Conservation (phyloP, 2,113 vertebrate species). For the Heteronetta atricapilla region DNA sequence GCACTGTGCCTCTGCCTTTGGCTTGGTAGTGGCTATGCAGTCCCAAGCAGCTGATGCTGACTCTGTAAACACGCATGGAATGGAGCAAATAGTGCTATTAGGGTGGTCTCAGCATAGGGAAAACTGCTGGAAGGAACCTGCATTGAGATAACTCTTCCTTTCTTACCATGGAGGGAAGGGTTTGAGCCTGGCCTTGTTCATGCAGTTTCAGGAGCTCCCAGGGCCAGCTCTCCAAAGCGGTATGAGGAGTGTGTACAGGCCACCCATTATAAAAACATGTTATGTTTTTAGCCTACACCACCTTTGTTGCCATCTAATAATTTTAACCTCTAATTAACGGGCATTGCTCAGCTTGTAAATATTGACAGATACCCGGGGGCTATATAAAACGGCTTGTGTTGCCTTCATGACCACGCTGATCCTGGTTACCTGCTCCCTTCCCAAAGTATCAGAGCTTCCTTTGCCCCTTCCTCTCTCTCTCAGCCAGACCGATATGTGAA, state of each 20-base stretch:
- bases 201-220: not conserved
- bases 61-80: rapidly evolving
- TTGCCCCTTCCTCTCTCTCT: not conserved
- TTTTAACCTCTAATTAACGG: not conserved
- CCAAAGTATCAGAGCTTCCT: rapidly evolving
- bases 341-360: not conserved
- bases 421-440: not conserved
- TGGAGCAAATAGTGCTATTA: not conserved
- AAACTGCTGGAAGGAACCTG: not conserved
- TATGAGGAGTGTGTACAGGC: not conserved
- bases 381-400: not conserved
- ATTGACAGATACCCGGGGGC: not conserved
- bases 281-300: not conserved
- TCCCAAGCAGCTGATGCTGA: not conserved
- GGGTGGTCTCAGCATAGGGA: not conserved
- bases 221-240: not conserved
- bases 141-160: not conserved
- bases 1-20: not conserved
- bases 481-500: not conserved
- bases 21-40: not conserved
- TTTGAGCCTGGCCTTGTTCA: not conserved
- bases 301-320: not conserved
- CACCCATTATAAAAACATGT: not conserved
- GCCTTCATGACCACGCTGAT: rapidly evolving
- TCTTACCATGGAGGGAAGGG: not conserved